Base-by-base conservation (phyloP, 2,113 vertebrate species). In the Phylloscopus whistleri region DNA sequence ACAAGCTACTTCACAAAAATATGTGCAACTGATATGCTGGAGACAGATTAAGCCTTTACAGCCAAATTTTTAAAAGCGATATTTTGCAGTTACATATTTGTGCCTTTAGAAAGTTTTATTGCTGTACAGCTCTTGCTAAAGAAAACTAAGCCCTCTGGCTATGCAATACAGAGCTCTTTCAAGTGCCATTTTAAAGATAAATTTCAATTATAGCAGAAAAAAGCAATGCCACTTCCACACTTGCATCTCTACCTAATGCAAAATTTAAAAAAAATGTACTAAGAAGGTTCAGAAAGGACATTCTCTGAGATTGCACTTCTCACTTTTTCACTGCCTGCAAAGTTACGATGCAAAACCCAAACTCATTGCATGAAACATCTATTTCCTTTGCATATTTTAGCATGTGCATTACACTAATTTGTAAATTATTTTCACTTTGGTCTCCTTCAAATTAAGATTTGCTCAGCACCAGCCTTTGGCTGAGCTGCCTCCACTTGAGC, bases 281-380 rank as follows among this genome's bases (percentile, higher is more conserved):
- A 17, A 20, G 22, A 87, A 74, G 24, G 33, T 8, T 49, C 13
- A 55, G 37, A 44, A 48, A 35, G 23, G 22, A n/a, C 44, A 35
- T 30, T 26, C 53, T 68, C 73, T 39, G 39, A 52, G 21, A 17
- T 10, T 37, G 26, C 9, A 67, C 48, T 58, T 41, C 19, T 43
- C 52, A 18, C 7, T 81, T 84, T 39, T 87, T 53, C 49, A 49
- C 30, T 4, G 9, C 41, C 39, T 69, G 10, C 13, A 10, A 27
- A 53, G 16, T 13, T 28, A 24, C 0, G 4, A 51, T 5, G 19
- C 55, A 74, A 77, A 85, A 63, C 2, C 1, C 12, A 48, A 64
- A 27, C 44, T 30, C 10, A 24, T 14, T 28, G 55, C 15, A n/a
- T 20, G 11, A 26, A 59, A 43, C 0, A 0, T 0, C 1, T 9